Base-by-base conservation (phyloP, 2,888 invertebrate species). In the Chydorus sphaericus region DNA sequence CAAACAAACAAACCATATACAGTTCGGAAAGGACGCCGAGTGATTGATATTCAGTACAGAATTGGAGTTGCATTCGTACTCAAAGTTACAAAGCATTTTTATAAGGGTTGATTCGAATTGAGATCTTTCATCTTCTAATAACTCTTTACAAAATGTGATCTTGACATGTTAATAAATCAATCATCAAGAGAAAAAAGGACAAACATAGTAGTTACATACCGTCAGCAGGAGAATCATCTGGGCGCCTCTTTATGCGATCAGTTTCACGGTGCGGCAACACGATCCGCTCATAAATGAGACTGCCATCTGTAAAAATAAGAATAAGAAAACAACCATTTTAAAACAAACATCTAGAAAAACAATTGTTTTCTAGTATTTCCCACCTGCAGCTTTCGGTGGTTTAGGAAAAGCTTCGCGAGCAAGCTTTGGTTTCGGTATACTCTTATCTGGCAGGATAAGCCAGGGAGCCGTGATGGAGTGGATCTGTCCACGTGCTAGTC, bases 361-460 rank as follows among this genome's bases (percentile, higher is more conserved):
- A 55, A 16, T 38, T 18, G 36, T 36, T 10, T 49, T 18, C 16
- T 23, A 51, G 10, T 14, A 30, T 30, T 11, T 56, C 61, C 58
- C 65, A 82, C 82, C 86, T 59, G 85, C 83, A 58, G 85, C 90
- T 71, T 88, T 89, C 50, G 90, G 90, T 61, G 91, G 91, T 71
- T 87, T 85, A 55, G 91, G 91, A 73, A 88, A 92, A 65, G 85
- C 85, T 62, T 85, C 80, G 67, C 82, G 80, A 63, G 80, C 80
- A 36, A 88, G 87, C 71, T 78, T 78, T 61, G 90, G 90, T 73
- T 89, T 78, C 72, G 54, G 60, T 57, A 81, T 78, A 65, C 80
- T 80, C 60, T 79, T 78, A 61, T 83, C 81, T 59, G 85, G 85
- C 57, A 85, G 76, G 61, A 78, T 73, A 58, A 87, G 75, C 85